phyloP scores from a whole-genome alignment of 2,797 vertebrate genomes.

The Enteromius thamalakanensis region DNA sequence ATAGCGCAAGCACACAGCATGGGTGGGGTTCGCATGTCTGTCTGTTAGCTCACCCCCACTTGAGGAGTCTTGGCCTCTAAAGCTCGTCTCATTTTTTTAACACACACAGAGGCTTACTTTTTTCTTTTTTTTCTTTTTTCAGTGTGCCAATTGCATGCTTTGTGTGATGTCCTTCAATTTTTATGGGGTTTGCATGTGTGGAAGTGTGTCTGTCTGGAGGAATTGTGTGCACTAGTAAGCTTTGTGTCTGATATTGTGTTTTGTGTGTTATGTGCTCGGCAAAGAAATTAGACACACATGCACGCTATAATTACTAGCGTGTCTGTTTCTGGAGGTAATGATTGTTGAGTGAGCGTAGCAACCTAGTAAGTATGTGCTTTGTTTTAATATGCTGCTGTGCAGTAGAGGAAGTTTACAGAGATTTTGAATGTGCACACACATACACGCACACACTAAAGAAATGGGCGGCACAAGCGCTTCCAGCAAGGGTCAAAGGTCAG shows the following conservation, averaged over 20 bases:
- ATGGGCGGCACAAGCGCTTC: conserved; percentile 7
- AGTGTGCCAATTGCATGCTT: conserved; percentile 46
- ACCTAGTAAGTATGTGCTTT: conserved; percentile 52
- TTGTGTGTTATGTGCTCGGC: conserved; percentile 21
- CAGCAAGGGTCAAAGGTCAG: conserved; percentile 45
- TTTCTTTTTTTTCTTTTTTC: conserved; percentile 27
- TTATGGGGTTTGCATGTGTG: conserved; percentile 26
- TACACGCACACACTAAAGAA: not conserved
- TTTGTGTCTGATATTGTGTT: conserved; percentile 34
- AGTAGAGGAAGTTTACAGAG: conserved; percentile 33
- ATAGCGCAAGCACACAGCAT: conserved; percentile 35
- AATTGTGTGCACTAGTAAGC: not conserved
- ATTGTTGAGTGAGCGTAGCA: conserved; percentile 53
- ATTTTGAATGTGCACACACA: conserved; percentile 1
- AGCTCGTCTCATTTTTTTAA: not conserved
- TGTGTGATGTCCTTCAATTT: conserved; percentile 58
- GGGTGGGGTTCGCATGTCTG: conserved; percentile 50
- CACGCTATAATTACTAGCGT: conserved; percentile 56
- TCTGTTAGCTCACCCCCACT: conserved; percentile 30
- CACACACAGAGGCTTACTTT: conserved; percentile 23
- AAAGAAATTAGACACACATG: conserved; percentile 43
- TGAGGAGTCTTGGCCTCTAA: conserved; percentile 32
- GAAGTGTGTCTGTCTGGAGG: conserved; percentile 42
- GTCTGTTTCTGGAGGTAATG: conserved; percentile 56
- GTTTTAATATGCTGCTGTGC: conserved; percentile 47